Evolutionary conservation across 2,888 invertebrate species (phyloP).

Genomic region (Orchesellides sinensis): DNA sequence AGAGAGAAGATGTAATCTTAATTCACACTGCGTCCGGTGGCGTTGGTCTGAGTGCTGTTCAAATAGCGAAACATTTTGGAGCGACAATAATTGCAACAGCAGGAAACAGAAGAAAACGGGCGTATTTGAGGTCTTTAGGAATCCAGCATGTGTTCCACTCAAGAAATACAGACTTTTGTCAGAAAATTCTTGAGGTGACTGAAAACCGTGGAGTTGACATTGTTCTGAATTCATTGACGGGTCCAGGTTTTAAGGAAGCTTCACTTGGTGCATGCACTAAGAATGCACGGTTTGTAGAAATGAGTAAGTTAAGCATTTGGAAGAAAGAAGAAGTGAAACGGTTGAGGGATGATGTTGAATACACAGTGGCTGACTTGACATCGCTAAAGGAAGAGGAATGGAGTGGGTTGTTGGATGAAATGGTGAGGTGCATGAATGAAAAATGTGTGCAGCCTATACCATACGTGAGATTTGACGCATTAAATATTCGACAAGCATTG

Average conservation of each 20-base stretch:
- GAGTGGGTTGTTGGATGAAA: neutral
- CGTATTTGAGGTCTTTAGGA: conserved; percentile 53
- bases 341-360: conserved; percentile 51
- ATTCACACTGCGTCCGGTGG: conserved; percentile 57
- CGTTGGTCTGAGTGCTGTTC: conserved; percentile 41
- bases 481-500: conserved; percentile 50
- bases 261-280: conserved; percentile 39
- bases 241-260: conserved; percentile 64
- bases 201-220: conserved; percentile 53
- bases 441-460: conserved; percentile 39
- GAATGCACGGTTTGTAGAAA: conserved; percentile 64
- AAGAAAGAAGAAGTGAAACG: conserved; percentile 43
- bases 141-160: conserved; percentile 64
- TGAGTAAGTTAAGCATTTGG: conserved; percentile 65
- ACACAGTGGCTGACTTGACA: conserved; percentile 53
- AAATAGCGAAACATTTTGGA: conserved; percentile 43
- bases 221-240: conserved; percentile 65
- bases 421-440: neutral
- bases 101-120: conserved; percentile 59
- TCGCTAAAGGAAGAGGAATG: neutral
- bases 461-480: conserved; percentile 43
- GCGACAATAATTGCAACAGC: conserved; percentile 61
- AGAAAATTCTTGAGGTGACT: conserved; percentile 40
- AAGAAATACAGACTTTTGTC: conserved; percentile 52
- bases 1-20: conserved; percentile 13